Evolutionary conservation across 1,140 invertebrate species (phyloP).

Genomic region (Hyles vespertilio): DNA sequence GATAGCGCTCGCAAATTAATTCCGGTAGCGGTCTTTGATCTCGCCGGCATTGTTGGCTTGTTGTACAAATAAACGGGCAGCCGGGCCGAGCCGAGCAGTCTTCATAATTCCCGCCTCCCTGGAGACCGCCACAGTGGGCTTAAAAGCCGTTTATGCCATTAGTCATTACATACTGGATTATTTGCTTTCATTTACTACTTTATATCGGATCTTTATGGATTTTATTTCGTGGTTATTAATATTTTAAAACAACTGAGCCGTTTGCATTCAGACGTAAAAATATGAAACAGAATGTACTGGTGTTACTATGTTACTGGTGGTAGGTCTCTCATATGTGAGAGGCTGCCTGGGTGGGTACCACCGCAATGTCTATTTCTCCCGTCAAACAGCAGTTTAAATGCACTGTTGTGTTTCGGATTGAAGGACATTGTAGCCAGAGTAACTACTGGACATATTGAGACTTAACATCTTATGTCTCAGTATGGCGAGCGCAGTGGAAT

Average conservation of each 20-base stretch:
- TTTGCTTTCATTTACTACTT: constrained; percentile 10
- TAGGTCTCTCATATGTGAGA: no score
- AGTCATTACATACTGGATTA: constrained; percentile 22
- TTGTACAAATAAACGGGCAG: constrained; percentile 37
- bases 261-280: not conserved
- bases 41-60: constrained; percentile 35
- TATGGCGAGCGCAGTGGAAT: no score
- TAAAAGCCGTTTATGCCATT: constrained; percentile 30
- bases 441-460: no score
- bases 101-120: constrained; percentile 28
- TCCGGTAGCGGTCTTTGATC: constrained; percentile 49
- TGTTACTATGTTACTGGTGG: no score
- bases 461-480: no score
- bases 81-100: constrained; percentile 15
- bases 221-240: constrained; percentile 12
- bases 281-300: not conserved
- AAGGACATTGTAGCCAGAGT: no score
- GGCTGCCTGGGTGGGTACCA: no score
- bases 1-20: constrained; percentile 55
- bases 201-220: constrained; percentile 8
- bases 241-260: not conserved
- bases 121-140: constrained; percentile 19
- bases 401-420: no score
- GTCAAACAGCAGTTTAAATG: no score
- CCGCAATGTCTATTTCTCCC: no score